Evolutionary conservation across 2,888 invertebrate genomes (phyloP).

Genomic region (Sarcophaga subvicina): DNA sequence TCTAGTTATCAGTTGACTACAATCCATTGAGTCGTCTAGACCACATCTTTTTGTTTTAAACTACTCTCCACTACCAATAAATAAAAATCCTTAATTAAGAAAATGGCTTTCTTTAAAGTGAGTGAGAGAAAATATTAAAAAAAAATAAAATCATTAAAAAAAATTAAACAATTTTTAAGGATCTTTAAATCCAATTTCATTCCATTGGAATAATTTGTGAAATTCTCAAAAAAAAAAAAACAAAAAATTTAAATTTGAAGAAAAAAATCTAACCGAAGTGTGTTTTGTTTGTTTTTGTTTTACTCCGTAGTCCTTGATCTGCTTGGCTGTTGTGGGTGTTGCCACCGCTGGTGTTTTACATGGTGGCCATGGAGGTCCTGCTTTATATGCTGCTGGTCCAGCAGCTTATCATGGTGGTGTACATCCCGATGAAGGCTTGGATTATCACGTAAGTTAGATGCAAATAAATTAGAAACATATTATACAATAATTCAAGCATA

Average conservation of each 20-base stretch:
- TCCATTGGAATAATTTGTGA: neutral
- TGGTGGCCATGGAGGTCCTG: slow-evolving; percentile 75
- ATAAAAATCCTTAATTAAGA: slow-evolving; percentile 68
- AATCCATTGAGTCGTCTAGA: slow-evolving; percentile 79
- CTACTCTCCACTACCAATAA: slow-evolving; percentile 65
- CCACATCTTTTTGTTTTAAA: slow-evolving; percentile 59
- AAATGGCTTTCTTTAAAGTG: slow-evolving; percentile 82
- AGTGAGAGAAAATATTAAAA: slow-evolving; percentile 72
- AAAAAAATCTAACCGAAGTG: slow-evolving; percentile 32
- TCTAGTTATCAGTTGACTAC: slow-evolving; percentile 82
- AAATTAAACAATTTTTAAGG: slow-evolving; percentile 11
- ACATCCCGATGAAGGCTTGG: slow-evolving; percentile 78
- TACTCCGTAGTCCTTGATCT: slow-evolving; percentile 79
- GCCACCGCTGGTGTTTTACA: slow-evolving; percentile 81
- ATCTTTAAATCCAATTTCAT: slow-evolving; percentile 25
- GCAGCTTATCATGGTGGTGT: slow-evolving; percentile 74
- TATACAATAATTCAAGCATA: too few species aligned
- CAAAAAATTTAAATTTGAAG: slow-evolving; percentile 1
- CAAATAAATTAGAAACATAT: too few species aligned
- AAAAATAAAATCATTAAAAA: neutral
- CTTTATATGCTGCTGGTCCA: slow-evolving; percentile 77
- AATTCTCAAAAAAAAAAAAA: neutral
- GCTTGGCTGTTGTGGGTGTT: slow-evolving; percentile 80
- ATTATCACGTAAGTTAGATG: slow-evolving; percentile 81
- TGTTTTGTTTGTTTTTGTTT: slow-evolving; percentile 36